Evolutionary conservation across 1,140 invertebrate species (phyloP), one percentile per base, ranked within the genome.

Genomic region (Drosophila parvula): DNA sequence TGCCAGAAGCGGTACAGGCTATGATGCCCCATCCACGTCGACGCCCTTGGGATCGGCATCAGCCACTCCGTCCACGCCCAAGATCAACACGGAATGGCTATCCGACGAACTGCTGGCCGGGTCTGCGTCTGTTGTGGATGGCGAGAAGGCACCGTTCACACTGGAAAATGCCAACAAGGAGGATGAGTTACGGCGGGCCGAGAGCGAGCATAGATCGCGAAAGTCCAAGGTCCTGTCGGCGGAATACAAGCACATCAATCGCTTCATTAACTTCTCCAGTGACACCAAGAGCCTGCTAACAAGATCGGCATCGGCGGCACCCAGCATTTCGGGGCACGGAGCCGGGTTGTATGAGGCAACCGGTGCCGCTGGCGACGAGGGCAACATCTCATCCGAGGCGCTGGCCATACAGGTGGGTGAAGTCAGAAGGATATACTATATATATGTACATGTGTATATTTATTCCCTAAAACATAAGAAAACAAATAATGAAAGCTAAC

Each of bases 241-340:
- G 11, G 91, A 92, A 36, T 92, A 92, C 22, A 91, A 90, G 74
- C 84, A 91, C 61, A 90, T 81, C 41, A 92, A 92, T 83, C 90
- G 84, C 30, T 91, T 81, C 16, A 91, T 91, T 1, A 92, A 92
- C 60, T 91, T 78, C 74, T 92, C 91, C 30, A 74, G 85, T 53
- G 91, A 92, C 48, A 82, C 82, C 1, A 92, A 92, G 56, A 92
- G 86, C 56, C 60, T 91, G 10, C 48, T 92, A 8, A 81, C 91
- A 6, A 80, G 90, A 2, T 92, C 89, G 2, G 89, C 90, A 9
- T 81, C 89, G 2, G 74, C 81, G 8, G 71, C 85, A 8, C 76
- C 78, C 59, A 92, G 79, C 51, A 62, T 74, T 12, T 47, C 79
- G 3, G 80, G 71, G 12, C 77, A 79, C 41, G 70, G 56, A 9